Evolutionary conservation across 2,888 invertebrate genomes (phyloP).

Genomic region (Busseola fusca): DNA sequence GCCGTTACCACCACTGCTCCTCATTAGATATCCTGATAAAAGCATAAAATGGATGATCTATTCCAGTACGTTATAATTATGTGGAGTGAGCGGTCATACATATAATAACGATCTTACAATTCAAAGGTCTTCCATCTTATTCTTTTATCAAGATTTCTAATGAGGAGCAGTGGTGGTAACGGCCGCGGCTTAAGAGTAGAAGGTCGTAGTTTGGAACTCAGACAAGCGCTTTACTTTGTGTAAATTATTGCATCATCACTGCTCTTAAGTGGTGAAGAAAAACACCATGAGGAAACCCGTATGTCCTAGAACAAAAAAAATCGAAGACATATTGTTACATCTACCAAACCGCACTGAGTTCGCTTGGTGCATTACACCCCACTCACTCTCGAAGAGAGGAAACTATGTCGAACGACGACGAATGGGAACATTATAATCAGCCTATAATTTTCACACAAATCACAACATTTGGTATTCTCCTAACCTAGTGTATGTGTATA

Average conservation of each 20-base stretch:
- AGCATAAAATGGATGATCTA: not conserved
- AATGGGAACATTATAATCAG: not conserved
- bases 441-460: not conserved
- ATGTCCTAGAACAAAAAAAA: not conserved
- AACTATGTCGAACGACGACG: too few species aligned
- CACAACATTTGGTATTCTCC: not conserved
- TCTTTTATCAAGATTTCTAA: too few species aligned
- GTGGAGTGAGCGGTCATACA: slow-evolving; percentile 11
- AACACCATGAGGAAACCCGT: not conserved
- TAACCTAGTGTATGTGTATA: slow-evolving; percentile 4
- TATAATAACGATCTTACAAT: not conserved
- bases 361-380: not conserved
- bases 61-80: slow-evolving; percentile 32
- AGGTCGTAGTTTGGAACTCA: too few species aligned
- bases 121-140: not conserved
- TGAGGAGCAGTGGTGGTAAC: too few species aligned
- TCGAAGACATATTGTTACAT: not conserved
- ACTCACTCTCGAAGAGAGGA: not conserved
- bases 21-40: too few species aligned
- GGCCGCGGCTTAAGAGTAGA: too few species aligned
- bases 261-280: too few species aligned
- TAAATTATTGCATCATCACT: too few species aligned
- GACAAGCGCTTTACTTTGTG: too few species aligned
- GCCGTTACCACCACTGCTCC: too few species aligned
- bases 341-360: not conserved